Evolutionary conservation across 1,140 invertebrate species (phyloP).

Genomic region (Drosophila rufa): DNA sequence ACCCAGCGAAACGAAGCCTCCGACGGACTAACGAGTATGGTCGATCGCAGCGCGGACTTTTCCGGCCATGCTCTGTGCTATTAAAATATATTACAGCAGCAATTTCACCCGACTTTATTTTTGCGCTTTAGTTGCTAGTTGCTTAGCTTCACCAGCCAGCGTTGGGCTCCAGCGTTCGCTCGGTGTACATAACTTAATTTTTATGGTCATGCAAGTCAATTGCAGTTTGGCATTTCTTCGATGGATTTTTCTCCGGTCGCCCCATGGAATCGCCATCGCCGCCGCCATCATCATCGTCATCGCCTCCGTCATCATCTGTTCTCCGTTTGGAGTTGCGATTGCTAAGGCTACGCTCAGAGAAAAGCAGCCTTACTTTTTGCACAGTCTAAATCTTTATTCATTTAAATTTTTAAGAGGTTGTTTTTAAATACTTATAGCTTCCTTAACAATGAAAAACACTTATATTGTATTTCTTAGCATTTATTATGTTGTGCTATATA

Average conservation of each 20-base stretch:
- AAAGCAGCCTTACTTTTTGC: not conserved
- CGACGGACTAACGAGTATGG: slow-evolving; percentile 40
- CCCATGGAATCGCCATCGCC: slow-evolving; percentile 34
- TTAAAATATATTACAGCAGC: slow-evolving; percentile 82
- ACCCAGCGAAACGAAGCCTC: slow-evolving; percentile 30
- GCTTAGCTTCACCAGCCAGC: not conserved
- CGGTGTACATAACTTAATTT: slow-evolving; percentile 81
- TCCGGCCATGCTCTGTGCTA: slow-evolving; percentile 63
- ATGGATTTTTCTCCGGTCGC: slow-evolving; percentile 53
- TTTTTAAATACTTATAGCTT: no score
- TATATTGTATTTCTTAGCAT: no score
- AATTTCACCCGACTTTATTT: slow-evolving; percentile 79
- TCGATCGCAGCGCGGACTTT: slow-evolving; percentile 54
- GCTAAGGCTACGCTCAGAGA: slow-evolving; percentile 1
- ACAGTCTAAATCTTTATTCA: no score
- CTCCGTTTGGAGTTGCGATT: slow-evolving; percentile 10
- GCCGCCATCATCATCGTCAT: slow-evolving; percentile 61
- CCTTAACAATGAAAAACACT: no score
- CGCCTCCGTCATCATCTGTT: slow-evolving; percentile 52
- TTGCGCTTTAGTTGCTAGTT: slow-evolving; percentile 62
- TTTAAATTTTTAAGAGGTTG: no score
- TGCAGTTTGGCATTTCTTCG: slow-evolving; percentile 81
- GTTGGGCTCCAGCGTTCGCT: slow-evolving; percentile 15
- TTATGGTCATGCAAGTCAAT: slow-evolving; percentile 83
- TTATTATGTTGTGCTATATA: no score